Percentiles rank a stretch among this genome's conserved stretches.
These are phyloP conservation scores for Cepaea nemoralis DNA, from an alignment of 1,140 invertebrate genomes.

Conservation along the genomic window DNA sequence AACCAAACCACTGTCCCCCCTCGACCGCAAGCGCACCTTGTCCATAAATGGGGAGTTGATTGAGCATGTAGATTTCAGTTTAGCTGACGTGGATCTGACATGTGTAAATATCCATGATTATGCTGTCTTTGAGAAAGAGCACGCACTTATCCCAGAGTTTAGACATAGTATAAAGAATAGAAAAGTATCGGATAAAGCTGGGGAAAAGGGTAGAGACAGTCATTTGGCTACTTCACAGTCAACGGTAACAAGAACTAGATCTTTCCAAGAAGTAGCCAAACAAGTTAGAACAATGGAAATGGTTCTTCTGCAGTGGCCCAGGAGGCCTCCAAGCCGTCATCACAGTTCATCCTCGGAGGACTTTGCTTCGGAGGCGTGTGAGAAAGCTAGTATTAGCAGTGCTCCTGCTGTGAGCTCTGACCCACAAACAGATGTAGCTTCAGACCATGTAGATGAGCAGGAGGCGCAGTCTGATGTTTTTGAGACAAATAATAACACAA, in stretches of 20 bases:
- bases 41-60: slow-evolving; percentile 70
- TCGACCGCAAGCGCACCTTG: slow-evolving; percentile 55
- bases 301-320: slow-evolving; percentile 57
- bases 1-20: background rate
- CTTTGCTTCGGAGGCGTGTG: slow-evolving; percentile 41
- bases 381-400: background rate
- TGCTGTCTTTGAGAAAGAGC: slow-evolving; percentile 67
- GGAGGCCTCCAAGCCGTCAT: slow-evolving; percentile 52
- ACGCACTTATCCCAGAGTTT: slow-evolving; percentile 64
- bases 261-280: slow-evolving; percentile 60
- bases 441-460: background rate
- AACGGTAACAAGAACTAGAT: slow-evolving; percentile 33
- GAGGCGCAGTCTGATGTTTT: background rate
- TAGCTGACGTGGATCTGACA: background rate
- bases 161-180: slow-evolving; percentile 55
- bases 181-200: slow-evolving; percentile 23
- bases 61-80: slow-evolving; percentile 4
- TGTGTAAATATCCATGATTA: slow-evolving; percentile 69
- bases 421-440: background rate
- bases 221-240: background rate
- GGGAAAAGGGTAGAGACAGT: background rate
- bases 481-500: background rate
- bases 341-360: slow-evolving; percentile 69
- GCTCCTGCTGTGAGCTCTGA: background rate
- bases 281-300: slow-evolving; percentile 56